phyloP scores from a whole-genome alignment of 2,888 invertebrate genomes.

The Minunthozetes semirufus region DNA sequence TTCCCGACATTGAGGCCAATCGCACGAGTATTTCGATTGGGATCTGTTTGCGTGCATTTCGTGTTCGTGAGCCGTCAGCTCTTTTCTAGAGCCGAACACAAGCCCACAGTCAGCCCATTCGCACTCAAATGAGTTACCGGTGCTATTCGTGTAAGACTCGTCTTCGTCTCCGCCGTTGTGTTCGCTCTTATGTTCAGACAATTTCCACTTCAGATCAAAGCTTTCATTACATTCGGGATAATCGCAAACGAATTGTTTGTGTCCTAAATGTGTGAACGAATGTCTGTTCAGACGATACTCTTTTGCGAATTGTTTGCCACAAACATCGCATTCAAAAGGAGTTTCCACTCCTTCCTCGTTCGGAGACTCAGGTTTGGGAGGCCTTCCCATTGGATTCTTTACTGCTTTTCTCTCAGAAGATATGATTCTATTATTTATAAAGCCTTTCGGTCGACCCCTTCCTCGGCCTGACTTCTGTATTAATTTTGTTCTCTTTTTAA shows the following conservation, averaged over 20 bases:
- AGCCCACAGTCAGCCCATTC: conserved; percentile 22
- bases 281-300: conserved; percentile 13
- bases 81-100: neutral
- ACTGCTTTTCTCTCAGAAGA: neutral
- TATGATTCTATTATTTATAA: neutral
- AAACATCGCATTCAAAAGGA: neutral
- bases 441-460: neutral
- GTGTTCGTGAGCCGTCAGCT: conserved; percentile 9
- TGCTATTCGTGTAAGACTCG: too few relatives aligned
- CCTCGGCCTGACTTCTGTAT: neutral
- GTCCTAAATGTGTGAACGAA: neutral
- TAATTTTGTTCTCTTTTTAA: neutral
- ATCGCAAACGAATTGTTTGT: conserved; percentile 16
- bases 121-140: neutral
- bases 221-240: neutral
- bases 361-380: neutral
- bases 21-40: conserved; percentile 21
- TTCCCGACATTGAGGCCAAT: conserved; percentile 22
- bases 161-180: neutral
- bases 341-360: neutral
- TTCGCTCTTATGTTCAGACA: neutral
- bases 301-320: conserved; percentile 15
- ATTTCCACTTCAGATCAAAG: conserved; percentile 22
- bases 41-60: conserved; percentile 14
- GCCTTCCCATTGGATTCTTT: neutral